A percentile compares a stretch with the other conserved stretches of the same genome.
These are phyloP conservation scores for Bovichtus diacanthus DNA, from an alignment of 2,797 vertebrate genomes.

Conservation along the genomic window DNA sequence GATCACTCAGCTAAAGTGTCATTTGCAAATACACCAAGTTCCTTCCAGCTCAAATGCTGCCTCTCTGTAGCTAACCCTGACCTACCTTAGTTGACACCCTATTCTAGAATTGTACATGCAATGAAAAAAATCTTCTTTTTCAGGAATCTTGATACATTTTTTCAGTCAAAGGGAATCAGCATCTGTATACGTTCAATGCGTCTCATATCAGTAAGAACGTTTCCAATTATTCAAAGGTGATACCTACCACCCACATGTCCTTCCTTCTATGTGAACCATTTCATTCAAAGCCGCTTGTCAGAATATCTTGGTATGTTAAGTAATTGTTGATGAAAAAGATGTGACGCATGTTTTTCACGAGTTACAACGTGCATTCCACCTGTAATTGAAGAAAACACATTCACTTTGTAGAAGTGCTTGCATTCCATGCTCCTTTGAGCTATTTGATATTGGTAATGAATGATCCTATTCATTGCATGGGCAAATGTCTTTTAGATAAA, in stretches of 20 bases:
- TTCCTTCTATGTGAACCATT: neutral
- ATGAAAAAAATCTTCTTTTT: neutral
- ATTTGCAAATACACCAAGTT: neutral
- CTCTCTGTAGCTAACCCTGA: neutral
- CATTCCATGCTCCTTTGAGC: neutral
- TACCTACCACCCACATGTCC: neutral
- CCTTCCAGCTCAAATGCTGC: neutral
- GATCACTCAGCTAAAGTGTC: neutral
- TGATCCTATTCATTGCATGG: neutral
- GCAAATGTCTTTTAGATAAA: neutral
- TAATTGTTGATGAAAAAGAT: conserved; percentile 3
- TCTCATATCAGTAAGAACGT: neutral
- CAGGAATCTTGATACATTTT: neutral
- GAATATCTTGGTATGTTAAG: neutral
- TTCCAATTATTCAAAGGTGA: conserved; percentile 1
- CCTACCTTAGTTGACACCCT: neutral
- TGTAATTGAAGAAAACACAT: conserved; percentile 1
- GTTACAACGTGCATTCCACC: neutral
- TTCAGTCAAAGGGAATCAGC: neutral
- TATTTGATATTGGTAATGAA: conserved; percentile 5
- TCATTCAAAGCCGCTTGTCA: neutral
- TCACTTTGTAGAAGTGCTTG: conserved; percentile 10
- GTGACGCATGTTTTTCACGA: neutral
- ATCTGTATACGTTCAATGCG: neutral
- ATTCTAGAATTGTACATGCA: neutral